Conservation (phyloP, 2,888 invertebrate species). For the Eupithecia insigniata region DNA sequence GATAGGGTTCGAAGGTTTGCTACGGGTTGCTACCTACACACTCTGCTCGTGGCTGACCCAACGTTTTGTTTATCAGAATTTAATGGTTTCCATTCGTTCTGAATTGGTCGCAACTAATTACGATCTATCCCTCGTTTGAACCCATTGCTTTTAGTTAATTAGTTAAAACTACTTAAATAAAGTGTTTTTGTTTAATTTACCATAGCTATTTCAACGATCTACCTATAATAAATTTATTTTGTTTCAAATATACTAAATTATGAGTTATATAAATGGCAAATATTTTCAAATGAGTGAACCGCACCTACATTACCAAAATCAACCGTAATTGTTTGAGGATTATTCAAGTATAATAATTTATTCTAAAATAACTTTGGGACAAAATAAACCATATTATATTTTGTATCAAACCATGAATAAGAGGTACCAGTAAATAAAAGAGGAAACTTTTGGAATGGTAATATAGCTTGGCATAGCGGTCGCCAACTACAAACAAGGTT, state of each 20-base stretch:
- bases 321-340: neutral
- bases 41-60: constrained; percentile 46
- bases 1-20: constrained; percentile 46
- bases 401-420: neutral
- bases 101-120: constrained; percentile 63
- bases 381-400: neutral
- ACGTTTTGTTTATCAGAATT: constrained; percentile 64
- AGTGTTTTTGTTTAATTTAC: neutral
- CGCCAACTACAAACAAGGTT: constrained; percentile 25
- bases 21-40: constrained; percentile 2
- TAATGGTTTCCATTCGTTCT: constrained; percentile 61
- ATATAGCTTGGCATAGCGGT: constrained; percentile 41
- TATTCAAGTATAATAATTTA: neutral
- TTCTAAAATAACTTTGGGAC: neutral
- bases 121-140: constrained; percentile 56
- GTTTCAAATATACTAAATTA: too few species aligned
- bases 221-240: neutral
- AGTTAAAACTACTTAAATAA: neutral
- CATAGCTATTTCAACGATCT: neutral
- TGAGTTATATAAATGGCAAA: neutral
- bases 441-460: constrained; percentile 46
- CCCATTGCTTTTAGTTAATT: constrained; percentile 42
- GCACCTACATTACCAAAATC: neutral
- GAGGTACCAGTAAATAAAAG: constrained; percentile 19
- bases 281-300: neutral